Evolutionary conservation across 2,113 vertebrate species (phyloP).

Genomic region (Limanda limanda): DNA sequence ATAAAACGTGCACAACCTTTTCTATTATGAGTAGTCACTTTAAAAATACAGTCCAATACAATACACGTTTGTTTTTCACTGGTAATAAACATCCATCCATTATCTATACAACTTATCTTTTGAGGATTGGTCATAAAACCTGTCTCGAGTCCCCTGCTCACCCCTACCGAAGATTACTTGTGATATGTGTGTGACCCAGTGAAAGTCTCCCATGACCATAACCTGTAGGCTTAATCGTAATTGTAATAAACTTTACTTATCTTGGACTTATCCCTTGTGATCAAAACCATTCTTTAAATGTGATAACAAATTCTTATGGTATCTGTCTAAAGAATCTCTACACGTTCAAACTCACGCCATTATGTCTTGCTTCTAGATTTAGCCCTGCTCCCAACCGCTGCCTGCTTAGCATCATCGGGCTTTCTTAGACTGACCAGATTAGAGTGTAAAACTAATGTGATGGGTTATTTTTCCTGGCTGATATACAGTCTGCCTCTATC

Average conservation of each 20-base stretch:
- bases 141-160: no score
- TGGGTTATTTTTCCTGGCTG: constrained; percentile 52
- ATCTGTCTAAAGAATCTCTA: not conserved
- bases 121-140: no score
- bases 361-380: constrained; percentile 6
- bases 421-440: constrained; percentile 11
- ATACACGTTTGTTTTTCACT: not conserved
- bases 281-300: not conserved
- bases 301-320: not conserved
- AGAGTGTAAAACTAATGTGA: constrained; percentile 33
- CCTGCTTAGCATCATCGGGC: constrained; percentile 4
- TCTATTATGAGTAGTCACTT: not conserved
- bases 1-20: not conserved
- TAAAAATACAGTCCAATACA: not conserved
- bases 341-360: not conserved
- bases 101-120: no score
- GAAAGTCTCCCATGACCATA: not conserved
- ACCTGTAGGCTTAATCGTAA: not conserved
- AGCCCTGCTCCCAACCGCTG: not conserved
- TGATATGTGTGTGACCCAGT: no score
- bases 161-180: no score
- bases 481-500: constrained; percentile 56
- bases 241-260: not conserved
- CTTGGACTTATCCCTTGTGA: no score
- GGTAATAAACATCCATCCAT: no score